Conservation (phyloP, 2,888 invertebrate genomes). For the Panzeria rudis region DNA sequence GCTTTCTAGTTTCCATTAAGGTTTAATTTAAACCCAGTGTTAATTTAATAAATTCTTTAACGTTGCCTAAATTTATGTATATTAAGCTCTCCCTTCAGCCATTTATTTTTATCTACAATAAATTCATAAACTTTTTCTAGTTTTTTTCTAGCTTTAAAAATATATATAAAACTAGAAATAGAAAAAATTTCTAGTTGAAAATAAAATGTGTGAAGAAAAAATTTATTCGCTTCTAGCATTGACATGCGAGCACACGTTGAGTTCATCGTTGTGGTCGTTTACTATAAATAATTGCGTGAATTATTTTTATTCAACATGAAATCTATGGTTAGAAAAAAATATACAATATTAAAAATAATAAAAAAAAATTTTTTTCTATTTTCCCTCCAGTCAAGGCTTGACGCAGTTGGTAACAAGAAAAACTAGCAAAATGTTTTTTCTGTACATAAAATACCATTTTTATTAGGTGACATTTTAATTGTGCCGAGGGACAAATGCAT, state of each 20-base stretch:
- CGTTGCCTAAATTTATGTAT: too few relatives aligned
- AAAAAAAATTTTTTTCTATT: constrained; percentile 21
- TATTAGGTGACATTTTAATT: constrained; percentile 68
- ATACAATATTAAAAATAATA: constrained; percentile 30
- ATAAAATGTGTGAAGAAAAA: neutral
- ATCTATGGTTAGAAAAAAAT: constrained; percentile 52
- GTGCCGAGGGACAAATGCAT: constrained; percentile 39
- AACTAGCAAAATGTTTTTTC: neutral
- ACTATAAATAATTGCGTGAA: constrained; percentile 73
- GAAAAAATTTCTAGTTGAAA: neutral
- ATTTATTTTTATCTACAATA: neutral
- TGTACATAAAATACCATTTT: constrained; percentile 40
- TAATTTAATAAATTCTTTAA: too few relatives aligned
- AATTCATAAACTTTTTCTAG: too few relatives aligned
- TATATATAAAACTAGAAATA: neutral
- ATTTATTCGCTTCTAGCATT: neutral
- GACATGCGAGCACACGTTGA: constrained; percentile 10
- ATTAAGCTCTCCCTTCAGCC: neutral
- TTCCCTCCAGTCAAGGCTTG: constrained; percentile 40
- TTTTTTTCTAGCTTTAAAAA: neutral
- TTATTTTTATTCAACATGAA: constrained; percentile 73
- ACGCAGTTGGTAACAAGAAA: constrained; percentile 47
- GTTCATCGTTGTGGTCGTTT: constrained; percentile 56
- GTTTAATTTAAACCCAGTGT: too few relatives aligned
- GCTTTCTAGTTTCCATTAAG: too few relatives aligned